phyloP scores from a whole-genome alignment of 1,140 invertebrate species.

The Luehdorfia chinensis region DNA sequence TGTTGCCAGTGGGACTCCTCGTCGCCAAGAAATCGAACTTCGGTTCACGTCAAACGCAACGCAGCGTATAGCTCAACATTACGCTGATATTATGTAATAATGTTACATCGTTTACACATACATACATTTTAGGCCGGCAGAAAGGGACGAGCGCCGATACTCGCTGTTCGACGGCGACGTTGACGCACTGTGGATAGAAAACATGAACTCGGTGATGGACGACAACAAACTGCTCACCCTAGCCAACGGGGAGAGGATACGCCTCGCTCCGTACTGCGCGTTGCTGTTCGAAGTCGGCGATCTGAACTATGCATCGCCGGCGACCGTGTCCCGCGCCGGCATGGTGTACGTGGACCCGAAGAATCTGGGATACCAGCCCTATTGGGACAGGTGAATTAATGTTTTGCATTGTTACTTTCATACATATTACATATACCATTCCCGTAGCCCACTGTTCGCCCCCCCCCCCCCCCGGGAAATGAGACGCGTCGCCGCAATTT shows the following conservation, averaged over 20 bases:
- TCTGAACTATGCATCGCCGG: constrained; percentile 92
- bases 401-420: too few relatives aligned
- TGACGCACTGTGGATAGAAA: constrained; percentile 95
- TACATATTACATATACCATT: too few relatives aligned
- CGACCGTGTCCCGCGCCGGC: constrained; percentile 92
- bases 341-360: constrained; percentile 97
- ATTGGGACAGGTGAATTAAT: constrained; percentile 88
- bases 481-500: too few relatives aligned
- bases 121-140: constrained; percentile 62
- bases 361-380: constrained; percentile 91
- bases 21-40: too few relatives aligned
- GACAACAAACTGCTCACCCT: constrained; percentile 93
- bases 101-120: too few relatives aligned
- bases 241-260: constrained; percentile 93
- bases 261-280: constrained; percentile 87
- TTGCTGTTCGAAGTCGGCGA: constrained; percentile 94
- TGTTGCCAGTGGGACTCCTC: too few relatives aligned
- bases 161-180: constrained; percentile 96
- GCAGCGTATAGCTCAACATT: too few relatives aligned
- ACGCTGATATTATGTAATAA: too few relatives aligned
- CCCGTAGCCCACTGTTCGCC: too few relatives aligned
- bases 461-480: too few relatives aligned
- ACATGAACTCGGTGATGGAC: constrained; percentile 98
- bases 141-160: constrained; percentile 84
- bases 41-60: too few relatives aligned